These are phyloP conservation scores for Odontesthes bonariensis DNA, from an alignment of 2,113 vertebrate species.

Conservation along the genomic window DNA sequence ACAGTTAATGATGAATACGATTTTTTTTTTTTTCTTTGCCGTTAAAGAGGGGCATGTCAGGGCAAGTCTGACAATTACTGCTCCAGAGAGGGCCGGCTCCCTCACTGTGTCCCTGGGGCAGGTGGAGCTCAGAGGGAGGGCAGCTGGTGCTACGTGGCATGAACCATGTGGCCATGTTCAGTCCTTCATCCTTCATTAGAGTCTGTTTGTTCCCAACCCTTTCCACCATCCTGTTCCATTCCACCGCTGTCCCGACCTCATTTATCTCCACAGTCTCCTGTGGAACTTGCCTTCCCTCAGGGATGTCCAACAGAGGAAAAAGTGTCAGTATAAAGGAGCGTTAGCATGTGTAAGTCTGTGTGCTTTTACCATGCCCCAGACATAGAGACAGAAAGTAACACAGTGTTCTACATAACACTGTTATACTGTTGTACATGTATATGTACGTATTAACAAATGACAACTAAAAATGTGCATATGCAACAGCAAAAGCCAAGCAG, in stretches of 20 bases:
- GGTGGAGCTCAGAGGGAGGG: conserved; percentile 34
- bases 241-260: conserved; percentile 49
- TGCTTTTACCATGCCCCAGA: conserved; percentile 3
- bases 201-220: conserved; percentile 57
- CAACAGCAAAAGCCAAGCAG: background rate
- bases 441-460: background rate
- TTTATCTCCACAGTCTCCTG: conserved; percentile 58
- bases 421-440: background rate
- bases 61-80: background rate
- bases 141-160: conserved; percentile 64
- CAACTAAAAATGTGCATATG: background rate
- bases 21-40: background rate
- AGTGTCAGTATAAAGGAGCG: conserved; percentile 19
- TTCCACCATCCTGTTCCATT: conserved; percentile 27
- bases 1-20: background rate
- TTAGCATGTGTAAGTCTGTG: conserved; percentile 3
- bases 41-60: background rate
- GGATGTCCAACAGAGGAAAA: conserved; percentile 49
- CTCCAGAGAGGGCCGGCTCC: conserved; percentile 33
- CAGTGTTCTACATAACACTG: background rate
- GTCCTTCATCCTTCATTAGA: conserved; percentile 80
- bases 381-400: too few relatives aligned
- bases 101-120: conserved; percentile 47
- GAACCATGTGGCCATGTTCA: conserved; percentile 69
- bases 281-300: conserved; percentile 49